Conservation (phyloP, 2,888 invertebrate species). For the Acleris laterana region DNA sequence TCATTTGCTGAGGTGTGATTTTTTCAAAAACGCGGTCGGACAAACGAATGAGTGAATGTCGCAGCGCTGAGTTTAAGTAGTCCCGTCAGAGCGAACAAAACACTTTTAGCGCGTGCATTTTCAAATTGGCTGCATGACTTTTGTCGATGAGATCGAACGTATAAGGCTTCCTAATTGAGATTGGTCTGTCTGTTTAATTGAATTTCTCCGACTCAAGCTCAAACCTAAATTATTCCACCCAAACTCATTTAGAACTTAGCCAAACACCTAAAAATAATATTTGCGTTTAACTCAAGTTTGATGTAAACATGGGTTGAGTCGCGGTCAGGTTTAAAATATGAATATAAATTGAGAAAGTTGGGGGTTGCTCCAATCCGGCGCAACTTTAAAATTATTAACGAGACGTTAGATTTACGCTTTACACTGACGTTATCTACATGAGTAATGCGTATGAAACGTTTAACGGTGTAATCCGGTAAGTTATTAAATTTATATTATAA, state of each 20-base stretch:
- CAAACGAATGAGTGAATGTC: too few relatives aligned
- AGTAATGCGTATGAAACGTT: constrained; percentile 43
- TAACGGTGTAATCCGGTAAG: constrained; percentile 3
- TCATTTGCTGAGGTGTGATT: too few relatives aligned
- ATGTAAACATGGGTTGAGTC: constrained; percentile 66
- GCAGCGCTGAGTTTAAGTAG: too few relatives aligned
- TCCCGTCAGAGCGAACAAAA: too few relatives aligned
- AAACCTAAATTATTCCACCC: not conserved
- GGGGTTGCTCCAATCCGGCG: constrained; percentile 67
- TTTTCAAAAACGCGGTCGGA: too few relatives aligned
- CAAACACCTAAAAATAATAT: constrained; percentile 26
- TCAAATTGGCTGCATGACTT: too few relatives aligned
- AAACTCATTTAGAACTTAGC: constrained; percentile 20
- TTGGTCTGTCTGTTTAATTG: too few relatives aligned
- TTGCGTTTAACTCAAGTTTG: constrained; percentile 51
- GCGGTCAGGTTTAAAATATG: constrained; percentile 77
- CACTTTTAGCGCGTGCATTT: too few relatives aligned
- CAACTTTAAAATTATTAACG: constrained; percentile 77
- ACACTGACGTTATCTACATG: constrained; percentile 41
- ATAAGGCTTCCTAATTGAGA: too few relatives aligned
- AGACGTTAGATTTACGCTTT: constrained; percentile 58
- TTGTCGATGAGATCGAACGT: too few relatives aligned
- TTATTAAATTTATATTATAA: not conserved
- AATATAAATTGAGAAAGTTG: constrained; percentile 81
- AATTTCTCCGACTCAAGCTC: not conserved